These are phyloP conservation scores for Macroglossus sobrinus DNA, from an alignment of 2,113 vertebrate genomes.

Conservation along the genomic window DNA sequence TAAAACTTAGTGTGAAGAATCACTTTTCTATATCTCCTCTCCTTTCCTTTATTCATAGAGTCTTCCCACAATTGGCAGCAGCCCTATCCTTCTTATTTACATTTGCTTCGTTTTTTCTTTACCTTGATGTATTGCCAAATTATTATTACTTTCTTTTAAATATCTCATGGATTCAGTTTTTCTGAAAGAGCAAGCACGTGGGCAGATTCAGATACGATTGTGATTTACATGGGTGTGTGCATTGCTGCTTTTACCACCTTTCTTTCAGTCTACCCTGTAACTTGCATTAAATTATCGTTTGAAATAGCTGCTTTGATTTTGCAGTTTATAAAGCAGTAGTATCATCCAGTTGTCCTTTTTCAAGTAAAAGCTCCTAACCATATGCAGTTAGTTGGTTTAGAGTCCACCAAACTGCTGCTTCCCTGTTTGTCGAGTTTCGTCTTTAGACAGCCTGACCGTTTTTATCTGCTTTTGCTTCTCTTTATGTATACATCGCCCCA, in stretches of 20 bases:
- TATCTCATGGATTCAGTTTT: constrained; percentile 28
- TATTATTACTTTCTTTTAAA: neutral
- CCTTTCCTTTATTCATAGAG: neutral
- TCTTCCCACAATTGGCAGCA: neutral
- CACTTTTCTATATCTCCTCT: neutral
- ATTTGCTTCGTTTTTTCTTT: constrained; percentile 21
- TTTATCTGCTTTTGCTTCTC: constrained; percentile 7
- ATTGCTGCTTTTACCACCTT: constrained; percentile 11
- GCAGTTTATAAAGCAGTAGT: constrained; percentile 13
- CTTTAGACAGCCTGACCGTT: neutral
- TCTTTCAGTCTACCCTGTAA: constrained; percentile 6
- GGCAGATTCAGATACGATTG: neutral
- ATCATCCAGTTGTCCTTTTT: neutral
- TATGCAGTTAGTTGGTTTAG: neutral
- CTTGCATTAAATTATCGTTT: constrained; percentile 19
- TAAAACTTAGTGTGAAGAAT: neutral
- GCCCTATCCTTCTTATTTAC: neutral
- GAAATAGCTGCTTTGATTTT: constrained; percentile 22
- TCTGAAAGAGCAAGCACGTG: neutral
- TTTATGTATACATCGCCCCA: neutral
- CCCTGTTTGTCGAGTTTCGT: neutral
- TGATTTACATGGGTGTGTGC: constrained; percentile 32
- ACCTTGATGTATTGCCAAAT: constrained; percentile 5
- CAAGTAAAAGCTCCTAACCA: neutral
- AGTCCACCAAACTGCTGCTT: neutral